Evolutionary conservation across 92 coral and sea anemone genomes (phyloP), one percentile per base, ranked within the genome.

Genomic region (Palythoa caribaeorum): DNA sequence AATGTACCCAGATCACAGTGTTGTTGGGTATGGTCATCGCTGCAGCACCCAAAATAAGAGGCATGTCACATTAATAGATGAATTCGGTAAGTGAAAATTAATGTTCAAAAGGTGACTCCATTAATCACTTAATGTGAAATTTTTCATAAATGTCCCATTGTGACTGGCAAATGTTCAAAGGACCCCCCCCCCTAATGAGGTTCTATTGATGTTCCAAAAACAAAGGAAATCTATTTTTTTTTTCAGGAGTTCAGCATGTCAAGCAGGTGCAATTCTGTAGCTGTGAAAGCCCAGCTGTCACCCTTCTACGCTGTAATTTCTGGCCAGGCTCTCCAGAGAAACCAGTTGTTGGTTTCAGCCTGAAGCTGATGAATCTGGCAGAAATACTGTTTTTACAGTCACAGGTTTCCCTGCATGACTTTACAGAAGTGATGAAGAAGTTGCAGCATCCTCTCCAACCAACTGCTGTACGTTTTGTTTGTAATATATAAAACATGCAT

Each of bases 241-340:
- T 88, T 68, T 9, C 54, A 94, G 96, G 96, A 60, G 81, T 80
- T 75, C 93, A 94, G 60, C 96, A 94, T 78, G 75, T 83, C 15
- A 89, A 92, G 74, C 87, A 57, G 47, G 96, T 94, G n/a, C 78
- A 84, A 44, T 89, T 94, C 44, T 92, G 93, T 88, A 83, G 90
- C 76, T 92, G 96, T 85, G 91, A 94, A 75, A 84, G 93, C 53
- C 84, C 83, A 76, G 93, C 94, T 76, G 93, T 87, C 47, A 89
- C 94, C 13, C 84, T 90, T 21, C 57, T 92, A 13, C 71, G 92
- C 48, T 77, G 85, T 19, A 73, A 92, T 39, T 91, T 89, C 87
- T 94, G 96, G 94, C 93, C 96, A 89, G 96, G 96, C 38, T 84
- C 93, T 73, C 94, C 94, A 35, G 94, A 88, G 73, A 91, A 84